These are phyloP conservation scores for Drosophila vallismaia DNA, from an alignment of 2,888 invertebrate genomes.

Conservation along the genomic window DNA sequence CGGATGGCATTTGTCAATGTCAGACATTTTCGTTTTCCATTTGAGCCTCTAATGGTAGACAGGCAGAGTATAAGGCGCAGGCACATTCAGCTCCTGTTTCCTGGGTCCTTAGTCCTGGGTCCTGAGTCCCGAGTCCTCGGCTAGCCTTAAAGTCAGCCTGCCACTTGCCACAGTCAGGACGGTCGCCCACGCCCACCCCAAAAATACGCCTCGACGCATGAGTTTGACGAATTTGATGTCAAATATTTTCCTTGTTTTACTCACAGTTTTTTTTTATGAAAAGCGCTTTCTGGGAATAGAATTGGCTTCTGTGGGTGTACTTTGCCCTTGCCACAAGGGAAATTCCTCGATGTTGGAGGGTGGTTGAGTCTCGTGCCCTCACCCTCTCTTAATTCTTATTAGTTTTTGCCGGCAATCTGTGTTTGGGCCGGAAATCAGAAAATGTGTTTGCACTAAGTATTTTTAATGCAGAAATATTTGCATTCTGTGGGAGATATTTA, in stretches of 20 bases:
- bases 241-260: slow-evolving; percentile 77
- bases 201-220: slow-evolving; percentile 47
- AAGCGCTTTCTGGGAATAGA: slow-evolving; percentile 73
- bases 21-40: slow-evolving; percentile 84
- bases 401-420: slow-evolving; percentile 49
- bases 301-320: slow-evolving; percentile 63
- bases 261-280: slow-evolving; percentile 62
- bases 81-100: slow-evolving; percentile 16
- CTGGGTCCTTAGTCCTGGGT: slow-evolving; percentile 18
- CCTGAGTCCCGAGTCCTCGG: slow-evolving; percentile 29
- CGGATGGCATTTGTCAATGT: slow-evolving; percentile 85
- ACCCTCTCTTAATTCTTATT: slow-evolving; percentile 4
- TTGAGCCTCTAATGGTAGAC: slow-evolving; percentile 74
- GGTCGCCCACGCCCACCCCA: slow-evolving; percentile 24
- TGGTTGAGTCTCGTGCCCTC: slow-evolving; percentile 14
- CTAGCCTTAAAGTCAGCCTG: slow-evolving; percentile 67
- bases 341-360: slow-evolving; percentile 12
- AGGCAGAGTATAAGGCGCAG: slow-evolving; percentile 32
- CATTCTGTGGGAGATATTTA: slow-evolving; percentile 54
- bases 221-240: slow-evolving; percentile 81
- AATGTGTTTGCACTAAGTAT: slow-evolving; percentile 74
- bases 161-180: slow-evolving; percentile 51
- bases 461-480: slow-evolving; percentile 81
- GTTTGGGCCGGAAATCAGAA: slow-evolving; percentile 60
- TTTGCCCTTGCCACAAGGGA: slow-evolving; percentile 17